Conservation (phyloP, 2,888 invertebrate species). For the Epiperipatus broadwayi region DNA sequence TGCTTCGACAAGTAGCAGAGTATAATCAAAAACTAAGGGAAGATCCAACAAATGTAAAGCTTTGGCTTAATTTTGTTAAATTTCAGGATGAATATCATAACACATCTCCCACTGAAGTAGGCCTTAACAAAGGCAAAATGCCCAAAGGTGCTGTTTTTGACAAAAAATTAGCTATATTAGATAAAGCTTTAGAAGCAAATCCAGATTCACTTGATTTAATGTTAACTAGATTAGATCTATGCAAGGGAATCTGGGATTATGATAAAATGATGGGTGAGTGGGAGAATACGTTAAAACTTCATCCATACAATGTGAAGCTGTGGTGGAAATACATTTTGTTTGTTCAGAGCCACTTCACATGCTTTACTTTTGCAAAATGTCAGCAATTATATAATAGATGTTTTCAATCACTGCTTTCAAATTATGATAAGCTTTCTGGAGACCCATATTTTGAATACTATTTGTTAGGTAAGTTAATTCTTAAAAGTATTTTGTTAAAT, state of each 20-base stretch:
- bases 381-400: conserved; percentile 26
- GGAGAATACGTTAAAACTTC: conserved; percentile 27
- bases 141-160: conserved; percentile 22
- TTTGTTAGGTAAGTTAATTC: conserved; percentile 21
- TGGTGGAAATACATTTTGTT: conserved; percentile 29
- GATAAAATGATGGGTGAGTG: conserved; percentile 26
- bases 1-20: conserved; percentile 14
- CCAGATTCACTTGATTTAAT: conserved; percentile 26
- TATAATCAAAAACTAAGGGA: conserved; percentile 26
- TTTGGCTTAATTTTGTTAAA: conserved; percentile 31
- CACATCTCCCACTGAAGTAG: conserved; percentile 1
- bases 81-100: conserved; percentile 26
- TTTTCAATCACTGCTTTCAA: conserved; percentile 24
- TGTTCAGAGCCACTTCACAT: conserved; percentile 25
- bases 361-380: conserved; percentile 24
- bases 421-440: conserved; percentile 22
- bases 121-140: conserved; percentile 12
- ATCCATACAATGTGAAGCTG: conserved; percentile 26
- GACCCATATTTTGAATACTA: conserved; percentile 23
- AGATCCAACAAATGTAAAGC: conserved; percentile 24
- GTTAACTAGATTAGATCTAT: conserved; percentile 25
- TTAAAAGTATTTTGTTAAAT: conserved; percentile 9
- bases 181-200: conserved; percentile 28
- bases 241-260: conserved; percentile 24
- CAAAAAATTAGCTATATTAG: conserved; percentile 29